Conservation (phyloP, 2,113 vertebrate genomes). For the Cinclus mexicanus region DNA sequence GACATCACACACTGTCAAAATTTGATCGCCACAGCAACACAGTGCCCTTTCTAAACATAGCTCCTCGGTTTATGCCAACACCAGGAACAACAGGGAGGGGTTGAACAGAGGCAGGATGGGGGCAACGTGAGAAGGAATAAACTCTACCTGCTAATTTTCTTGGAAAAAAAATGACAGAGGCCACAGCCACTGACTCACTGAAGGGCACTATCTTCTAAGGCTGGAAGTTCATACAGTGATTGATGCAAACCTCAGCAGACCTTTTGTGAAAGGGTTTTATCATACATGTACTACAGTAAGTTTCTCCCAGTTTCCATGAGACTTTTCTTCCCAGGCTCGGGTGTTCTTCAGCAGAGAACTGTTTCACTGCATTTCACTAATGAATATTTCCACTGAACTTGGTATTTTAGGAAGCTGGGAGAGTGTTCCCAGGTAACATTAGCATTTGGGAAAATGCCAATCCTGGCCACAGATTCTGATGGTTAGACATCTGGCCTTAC, state of each 20-base stretch:
- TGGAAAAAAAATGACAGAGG: not conserved
- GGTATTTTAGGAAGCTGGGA: not conserved
- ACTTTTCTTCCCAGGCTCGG: not conserved
- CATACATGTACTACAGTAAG: not conserved
- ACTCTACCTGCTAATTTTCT: not conserved
- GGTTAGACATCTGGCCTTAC: not conserved
- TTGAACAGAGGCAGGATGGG: not conserved
- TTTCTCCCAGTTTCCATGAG: not conserved
- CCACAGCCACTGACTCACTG: not conserved
- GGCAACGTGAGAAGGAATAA: not conserved
- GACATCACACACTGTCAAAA: constrained; percentile 62
- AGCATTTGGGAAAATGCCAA: not conserved
- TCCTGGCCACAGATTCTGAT: not conserved
- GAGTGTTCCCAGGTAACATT: not conserved
- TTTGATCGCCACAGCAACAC: constrained; percentile 54
- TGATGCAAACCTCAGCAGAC: not conserved
- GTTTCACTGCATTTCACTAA: not conserved
- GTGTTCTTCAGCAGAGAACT: not conserved
- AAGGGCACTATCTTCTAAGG: not conserved
- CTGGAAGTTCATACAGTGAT: not conserved
- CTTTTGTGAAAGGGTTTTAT: not conserved
- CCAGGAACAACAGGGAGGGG: not conserved
- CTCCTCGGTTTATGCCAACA: constrained; percentile 36
- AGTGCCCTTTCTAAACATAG: constrained; percentile 64
- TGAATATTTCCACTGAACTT: not conserved